phyloP scores from a whole-genome alignment of 2,113 vertebrate species.

The Orientallactaga bullata region DNA sequence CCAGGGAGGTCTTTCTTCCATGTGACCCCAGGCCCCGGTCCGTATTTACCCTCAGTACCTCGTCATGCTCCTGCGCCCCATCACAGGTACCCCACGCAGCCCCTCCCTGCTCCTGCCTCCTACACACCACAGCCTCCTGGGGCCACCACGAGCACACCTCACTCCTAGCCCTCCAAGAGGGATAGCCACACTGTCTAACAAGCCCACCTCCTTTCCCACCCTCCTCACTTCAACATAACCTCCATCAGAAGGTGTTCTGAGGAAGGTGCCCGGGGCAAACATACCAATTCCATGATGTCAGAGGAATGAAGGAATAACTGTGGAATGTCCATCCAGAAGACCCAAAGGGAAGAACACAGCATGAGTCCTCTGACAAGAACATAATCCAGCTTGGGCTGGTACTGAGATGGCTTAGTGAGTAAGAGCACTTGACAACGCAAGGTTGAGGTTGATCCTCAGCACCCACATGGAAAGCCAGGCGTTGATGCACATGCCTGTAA shows the following conservation, averaged over 20 bases:
- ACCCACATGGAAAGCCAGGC: too few species aligned
- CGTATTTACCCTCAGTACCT: background rate
- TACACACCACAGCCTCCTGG: background rate
- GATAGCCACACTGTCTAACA: background rate
- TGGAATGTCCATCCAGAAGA: accelerated
- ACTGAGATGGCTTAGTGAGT: too few species aligned
- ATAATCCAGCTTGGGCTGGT: background rate
- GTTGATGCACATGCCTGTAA: too few species aligned
- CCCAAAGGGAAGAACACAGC: background rate
- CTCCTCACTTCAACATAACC: background rate
- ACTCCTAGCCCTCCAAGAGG: background rate
- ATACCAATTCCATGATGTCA: background rate
- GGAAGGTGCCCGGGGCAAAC: background rate
- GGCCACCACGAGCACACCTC: background rate
- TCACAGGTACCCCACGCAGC: too few species aligned
- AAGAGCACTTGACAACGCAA: too few species aligned
- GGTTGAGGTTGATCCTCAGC: too few species aligned
- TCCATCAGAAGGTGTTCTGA: background rate
- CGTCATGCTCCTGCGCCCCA: too few species aligned
- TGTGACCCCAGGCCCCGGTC: background rate
- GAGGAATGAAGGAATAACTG: background rate
- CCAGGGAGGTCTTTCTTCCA: too few species aligned
- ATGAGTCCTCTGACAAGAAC: constrained; percentile 1
- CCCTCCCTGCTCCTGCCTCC: background rate
- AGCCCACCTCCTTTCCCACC: background rate